Conservation (phyloP, 2,797 vertebrate genomes). For the Lithobates sylvaticus region DNA sequence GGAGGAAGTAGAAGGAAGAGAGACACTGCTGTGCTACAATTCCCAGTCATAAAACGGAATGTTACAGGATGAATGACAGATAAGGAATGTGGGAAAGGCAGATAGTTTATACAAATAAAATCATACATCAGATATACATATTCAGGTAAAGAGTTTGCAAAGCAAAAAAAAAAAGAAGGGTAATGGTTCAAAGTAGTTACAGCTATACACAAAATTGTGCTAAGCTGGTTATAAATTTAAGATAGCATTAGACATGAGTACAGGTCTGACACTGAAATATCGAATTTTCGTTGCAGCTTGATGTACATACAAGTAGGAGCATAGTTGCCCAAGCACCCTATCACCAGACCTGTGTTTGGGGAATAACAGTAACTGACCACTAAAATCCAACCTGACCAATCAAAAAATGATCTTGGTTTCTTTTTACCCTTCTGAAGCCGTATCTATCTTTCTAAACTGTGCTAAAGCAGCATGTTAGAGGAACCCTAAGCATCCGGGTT, state of each 20-base stretch:
- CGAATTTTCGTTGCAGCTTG: neutral
- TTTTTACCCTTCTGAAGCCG: neutral
- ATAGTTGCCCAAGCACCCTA: neutral
- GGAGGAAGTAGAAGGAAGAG: conserved; percentile 38
- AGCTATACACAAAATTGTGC: neutral
- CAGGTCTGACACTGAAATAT: neutral
- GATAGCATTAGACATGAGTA: neutral
- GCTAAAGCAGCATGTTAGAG: neutral
- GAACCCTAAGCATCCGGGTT: too few relatives aligned
- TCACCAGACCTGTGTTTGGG: neutral
- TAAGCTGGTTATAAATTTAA: neutral
- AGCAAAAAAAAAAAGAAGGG: neutral
- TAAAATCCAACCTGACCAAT: neutral
- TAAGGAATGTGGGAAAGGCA: conserved; percentile 35
- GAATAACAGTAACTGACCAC: neutral
- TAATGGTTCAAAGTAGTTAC: neutral
- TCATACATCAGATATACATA: neutral
- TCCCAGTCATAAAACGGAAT: conserved; percentile 39
- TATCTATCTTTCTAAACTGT: neutral
- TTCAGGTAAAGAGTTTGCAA: neutral
- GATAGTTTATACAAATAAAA: conserved; percentile 21
- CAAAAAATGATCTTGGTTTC: neutral
- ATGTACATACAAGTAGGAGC: neutral
- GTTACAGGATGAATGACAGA: conserved; percentile 22
- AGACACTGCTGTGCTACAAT: conserved; percentile 44